Conservation (phyloP, 2,888 invertebrate genomes). For the Papilio demoleus region DNA sequence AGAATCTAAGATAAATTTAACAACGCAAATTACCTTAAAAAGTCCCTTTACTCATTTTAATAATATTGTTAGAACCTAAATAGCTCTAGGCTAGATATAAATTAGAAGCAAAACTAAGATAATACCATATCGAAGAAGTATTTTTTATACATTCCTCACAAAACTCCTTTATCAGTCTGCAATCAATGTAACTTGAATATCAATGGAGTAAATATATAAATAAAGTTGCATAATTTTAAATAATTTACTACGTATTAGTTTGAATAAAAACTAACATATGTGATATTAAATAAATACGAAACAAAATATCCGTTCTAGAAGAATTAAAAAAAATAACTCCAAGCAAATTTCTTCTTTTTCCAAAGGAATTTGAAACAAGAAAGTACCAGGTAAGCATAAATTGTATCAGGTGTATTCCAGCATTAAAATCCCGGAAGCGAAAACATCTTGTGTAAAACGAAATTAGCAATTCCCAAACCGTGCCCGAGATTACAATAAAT, state of each 20-base stretch:
- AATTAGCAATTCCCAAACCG: conserved; percentile 51
- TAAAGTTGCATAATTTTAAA: neutral
- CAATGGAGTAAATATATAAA: neutral
- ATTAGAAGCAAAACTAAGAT: too few species aligned
- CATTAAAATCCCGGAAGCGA: conserved; percentile 49
- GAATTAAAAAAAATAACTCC: too few species aligned
- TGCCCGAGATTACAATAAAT: conserved; percentile 31
- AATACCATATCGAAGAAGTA: too few species aligned
- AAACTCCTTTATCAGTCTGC: neutral
- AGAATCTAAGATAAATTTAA: neutral
- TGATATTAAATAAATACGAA: too few species aligned
- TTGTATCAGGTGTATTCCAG: conserved; percentile 38
- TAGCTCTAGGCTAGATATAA: neutral
- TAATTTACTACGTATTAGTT: too few species aligned
- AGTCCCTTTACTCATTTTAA: too few species aligned
- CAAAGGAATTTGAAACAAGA: neutral
- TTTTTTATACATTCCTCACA: neutral
- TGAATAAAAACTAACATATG: too few species aligned
- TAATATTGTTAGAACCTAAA: too few species aligned
- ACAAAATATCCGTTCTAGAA: too few species aligned
- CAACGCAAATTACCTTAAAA: too few species aligned
- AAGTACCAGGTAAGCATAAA: conserved; percentile 43
- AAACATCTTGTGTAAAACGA: conserved; percentile 49
- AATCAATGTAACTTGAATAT: neutral
- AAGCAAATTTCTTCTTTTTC: too few species aligned